Percentiles rank a stretch among this genome's conserved stretches.
phyloP scores from a whole-genome alignment of 1,140 invertebrate species.

The Bombus sylvicola region DNA sequence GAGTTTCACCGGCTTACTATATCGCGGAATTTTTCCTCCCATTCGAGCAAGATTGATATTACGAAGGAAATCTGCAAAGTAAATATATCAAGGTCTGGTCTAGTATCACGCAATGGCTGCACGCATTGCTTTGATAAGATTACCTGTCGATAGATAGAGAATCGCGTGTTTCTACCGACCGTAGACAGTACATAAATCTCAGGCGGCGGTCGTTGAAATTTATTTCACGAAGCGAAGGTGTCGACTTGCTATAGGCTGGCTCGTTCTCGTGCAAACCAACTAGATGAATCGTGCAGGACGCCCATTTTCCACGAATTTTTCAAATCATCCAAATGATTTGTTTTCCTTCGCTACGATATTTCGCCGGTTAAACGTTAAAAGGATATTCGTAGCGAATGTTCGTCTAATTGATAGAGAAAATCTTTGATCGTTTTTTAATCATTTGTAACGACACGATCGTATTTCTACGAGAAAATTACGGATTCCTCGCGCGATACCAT shows the following conservation, averaged over 20 bases:
- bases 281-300: background rate
- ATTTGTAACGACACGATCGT: background rate
- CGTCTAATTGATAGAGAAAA: background rate
- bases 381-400: no score
- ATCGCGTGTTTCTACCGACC: slow-evolving; percentile 21
- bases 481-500: background rate
- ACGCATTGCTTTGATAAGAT: slow-evolving; percentile 33
- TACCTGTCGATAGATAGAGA: slow-evolving; percentile 38
- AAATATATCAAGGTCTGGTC: slow-evolving; percentile 26
- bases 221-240: slow-evolving; percentile 2
- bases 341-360: background rate
- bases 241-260: background rate
- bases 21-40: slow-evolving; percentile 7
- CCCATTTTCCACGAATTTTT: background rate
- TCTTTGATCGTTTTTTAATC: background rate
- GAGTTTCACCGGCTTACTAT: background rate
- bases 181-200: slow-evolving; percentile 29
- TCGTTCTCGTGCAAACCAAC: background rate
- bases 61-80: background rate
- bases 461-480: background rate
- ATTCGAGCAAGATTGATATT: slow-evolving; percentile 20
- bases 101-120: slow-evolving; percentile 13
- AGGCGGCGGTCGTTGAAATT: slow-evolving; percentile 7
- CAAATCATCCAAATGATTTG: background rate
- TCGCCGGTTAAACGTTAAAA: background rate